Percentiles rank a stretch among this genome's conserved stretches.
Evolutionary conservation across 1,140 invertebrate species (phyloP).

Genomic region (Ectropis grisescens): DNA sequence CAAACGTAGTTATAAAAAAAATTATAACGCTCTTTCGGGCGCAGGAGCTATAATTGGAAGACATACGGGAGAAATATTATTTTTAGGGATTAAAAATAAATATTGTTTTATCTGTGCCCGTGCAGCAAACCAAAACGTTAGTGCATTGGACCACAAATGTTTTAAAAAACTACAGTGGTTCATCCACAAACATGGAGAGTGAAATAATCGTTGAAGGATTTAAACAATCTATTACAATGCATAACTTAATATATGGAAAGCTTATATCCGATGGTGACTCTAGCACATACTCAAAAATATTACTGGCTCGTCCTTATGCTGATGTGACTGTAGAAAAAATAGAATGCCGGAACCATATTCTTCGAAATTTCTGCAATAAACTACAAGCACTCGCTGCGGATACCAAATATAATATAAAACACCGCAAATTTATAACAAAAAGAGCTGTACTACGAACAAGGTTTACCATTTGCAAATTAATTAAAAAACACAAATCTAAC

Average conservation of each 20-base stretch:
- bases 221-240: conserved; percentile 20
- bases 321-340: conserved; percentile 23
- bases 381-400: background rate
- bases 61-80: conserved; percentile 1
- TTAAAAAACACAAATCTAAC: conserved; percentile 5
- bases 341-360: conserved; percentile 34
- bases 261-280: conserved; percentile 20
- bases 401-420: background rate
- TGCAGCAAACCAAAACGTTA: conserved; percentile 9
- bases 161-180: conserved; percentile 24
- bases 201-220: conserved; percentile 47
- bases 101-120: conserved; percentile 22
- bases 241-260: conserved; percentile 35
- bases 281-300: conserved; percentile 25
- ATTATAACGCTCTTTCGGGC: conserved; percentile 1
- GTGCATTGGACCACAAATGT: conserved; percentile 11
- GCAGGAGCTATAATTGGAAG: conserved; percentile 1
- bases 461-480: background rate
- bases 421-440: too few species aligned
- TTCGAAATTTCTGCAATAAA: conserved; percentile 26
- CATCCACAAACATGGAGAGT: conserved; percentile 42
- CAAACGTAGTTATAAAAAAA: conserved; percentile 3
- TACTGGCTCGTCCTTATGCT: conserved; percentile 19
- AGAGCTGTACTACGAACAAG: too few species aligned
- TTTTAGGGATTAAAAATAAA: conserved; percentile 27